Evolutionary conservation across 2,888 invertebrate species (phyloP), one percentile per base, ranked within the genome.

Genomic region (Dryobotodes eremita): DNA sequence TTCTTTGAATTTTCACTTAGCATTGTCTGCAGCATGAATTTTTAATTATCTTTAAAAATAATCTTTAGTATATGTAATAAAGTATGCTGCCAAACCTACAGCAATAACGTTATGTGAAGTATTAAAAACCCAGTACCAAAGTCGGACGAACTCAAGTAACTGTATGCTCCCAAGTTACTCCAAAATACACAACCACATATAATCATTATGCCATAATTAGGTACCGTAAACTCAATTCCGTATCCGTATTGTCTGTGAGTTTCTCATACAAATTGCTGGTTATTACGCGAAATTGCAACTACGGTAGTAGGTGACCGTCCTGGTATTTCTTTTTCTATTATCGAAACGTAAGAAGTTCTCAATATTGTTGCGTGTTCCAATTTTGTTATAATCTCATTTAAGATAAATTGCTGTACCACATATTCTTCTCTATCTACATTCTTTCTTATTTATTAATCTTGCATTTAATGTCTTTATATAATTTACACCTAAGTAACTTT

Each of bases 211-310:
- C 91, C 90, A 92, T 91, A 92, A 95, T 95, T 95, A 94, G 90
- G 90, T 94, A 95, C 95, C 95, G 95, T 95, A 94, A 93, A 92
- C 92, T 94, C 93, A 92, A 95, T 95, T 93, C 92, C 90, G 90
- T 92, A 90, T 93, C 92, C 92, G 93, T 94, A 95, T 94, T 95
- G 95, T 93, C 90, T 92, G 90, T 86, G 79, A 89, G 89, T 92
- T 95, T 95, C 95, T 92, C 93, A 94, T 93, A 94, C 91, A 94
- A 94, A 95, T 94, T 94, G 93, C 93, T 92, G 88, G 91, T 92
- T 89, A 94, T 95, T 95, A 94, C 93, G 93, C 90, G 91, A 93
- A 95, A 95, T 94, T 92, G 91, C 93, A 89, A 91, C 90, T 90
- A 91, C 92, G 92, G 87, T 87, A 90, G 88, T 90, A 89, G 92